Evolutionary conservation across 2,888 invertebrate genomes (phyloP), one percentile per base, ranked within the genome.

Genomic region (Clunio marinus): DNA sequence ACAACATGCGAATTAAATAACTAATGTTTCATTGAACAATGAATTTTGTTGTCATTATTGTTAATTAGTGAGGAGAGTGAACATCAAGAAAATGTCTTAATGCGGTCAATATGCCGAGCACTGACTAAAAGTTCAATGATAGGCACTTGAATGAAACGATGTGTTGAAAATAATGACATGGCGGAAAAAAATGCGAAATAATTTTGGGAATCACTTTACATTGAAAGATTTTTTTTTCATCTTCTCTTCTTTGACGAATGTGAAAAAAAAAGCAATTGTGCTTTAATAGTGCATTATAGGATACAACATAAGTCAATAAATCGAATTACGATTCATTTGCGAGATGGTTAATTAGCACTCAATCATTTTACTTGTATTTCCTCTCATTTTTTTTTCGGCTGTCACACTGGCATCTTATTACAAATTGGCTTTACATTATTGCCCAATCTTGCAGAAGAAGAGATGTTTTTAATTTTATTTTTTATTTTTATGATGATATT

Each of bases 291-390:
- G 51, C 51, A 51, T 51, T 51, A 17, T n/a, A 13, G 13, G 35
- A 17, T 22, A 3, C 51, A 2, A n/a, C n/a, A n/a, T n/a, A n/a
- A 51, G 45, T 45, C 51, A 51, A 51, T 17, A 13, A 51, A 45
- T 10, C 45, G n/a, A 45, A 45, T 45, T 15, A 5, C 45, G 15
- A 45, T 45, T 32, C 8, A 45, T 15, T n/a, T 13, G 3, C 22
- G 17, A n/a, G 51, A 35, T 62, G 37, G 22, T 37, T 62, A 62
- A 62, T 62, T 62, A 62, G 62, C 62, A 62, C 62, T 62, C 62
- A 62, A 62, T 62, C 62, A 62, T 22, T 37, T 20, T 41, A 41
- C 41, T 62, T 62, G 41, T 62, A 62, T 37, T 62, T 62, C 41
- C 62, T 51, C 51, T 51, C 22, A 51, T 51, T 51, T 17, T 20